phyloP scores from a whole-genome alignment of 2,797 vertebrate species.

The Choloepus didactylus region DNA sequence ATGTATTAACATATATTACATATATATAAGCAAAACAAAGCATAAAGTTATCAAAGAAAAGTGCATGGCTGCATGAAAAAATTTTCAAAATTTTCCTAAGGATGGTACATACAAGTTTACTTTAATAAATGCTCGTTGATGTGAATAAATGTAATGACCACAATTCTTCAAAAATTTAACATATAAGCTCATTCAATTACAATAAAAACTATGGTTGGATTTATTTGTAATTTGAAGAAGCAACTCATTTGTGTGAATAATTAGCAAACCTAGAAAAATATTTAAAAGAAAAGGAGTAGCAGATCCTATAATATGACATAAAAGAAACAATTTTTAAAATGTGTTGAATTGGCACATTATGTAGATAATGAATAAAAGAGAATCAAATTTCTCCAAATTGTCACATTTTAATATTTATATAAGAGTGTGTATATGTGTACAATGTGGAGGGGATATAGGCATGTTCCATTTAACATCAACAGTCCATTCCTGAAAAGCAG shows the following conservation, averaged over 20 bases:
- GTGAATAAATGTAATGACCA: neutral
- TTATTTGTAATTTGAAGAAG: neutral
- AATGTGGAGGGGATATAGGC: neutral
- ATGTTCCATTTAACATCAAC: neutral
- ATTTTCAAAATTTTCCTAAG: neutral
- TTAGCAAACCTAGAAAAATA: neutral
- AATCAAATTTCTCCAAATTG: neutral
- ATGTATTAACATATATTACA: neutral
- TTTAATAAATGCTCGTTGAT: neutral
- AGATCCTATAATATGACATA: neutral
- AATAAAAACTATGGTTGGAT: neutral
- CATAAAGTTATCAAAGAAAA: neutral
- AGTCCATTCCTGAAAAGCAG: neutral
- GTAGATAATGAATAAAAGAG: neutral
- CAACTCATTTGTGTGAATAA: neutral
- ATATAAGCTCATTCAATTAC: neutral
- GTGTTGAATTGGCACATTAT: neutral
- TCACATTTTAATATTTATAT: neutral
- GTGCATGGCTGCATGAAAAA: neutral
- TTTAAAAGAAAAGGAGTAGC: neutral
- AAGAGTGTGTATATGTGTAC: neutral
- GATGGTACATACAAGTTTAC: neutral
- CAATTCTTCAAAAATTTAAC: neutral
- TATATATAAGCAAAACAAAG: neutral
- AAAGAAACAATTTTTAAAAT: slow-evolving; percentile 17